Evolutionary conservation across 2,888 invertebrate genomes (phyloP), one percentile per base, ranked within the genome.

Genomic region (Heliconius sara): DNA sequence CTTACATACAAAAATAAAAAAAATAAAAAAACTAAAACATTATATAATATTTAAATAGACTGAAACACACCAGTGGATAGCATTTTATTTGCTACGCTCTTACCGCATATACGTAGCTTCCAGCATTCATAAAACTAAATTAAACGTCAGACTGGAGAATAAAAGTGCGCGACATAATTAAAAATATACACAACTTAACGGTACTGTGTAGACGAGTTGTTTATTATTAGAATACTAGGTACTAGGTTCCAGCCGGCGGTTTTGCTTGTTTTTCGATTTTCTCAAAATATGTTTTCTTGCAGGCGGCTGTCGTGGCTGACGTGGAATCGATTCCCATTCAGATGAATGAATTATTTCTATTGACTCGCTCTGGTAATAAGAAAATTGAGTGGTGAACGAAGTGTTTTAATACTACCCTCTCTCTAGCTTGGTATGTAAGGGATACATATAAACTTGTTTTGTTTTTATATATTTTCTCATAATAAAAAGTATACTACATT

Each of bases 81-180:
- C 19, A 74, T 74, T 74, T 63, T 52, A 74, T 65, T 74, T 63
- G 60, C 63, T 43, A 63, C 67, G 25, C 57, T 68, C 76, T 76
- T 34, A 57, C 67, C 30, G 52, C 52, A 57, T 30, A 13, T 25
- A 57, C 43, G 43, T 43, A 70, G 43, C 47, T 25, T 16, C 43
- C n/a, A 80, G 79, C 78, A 78, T 82, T 80, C 81, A 82, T 83
- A 82, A 82, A 82, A 83, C 80, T 83, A 82, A 83, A 83, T 83
- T 80, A 83, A 83, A 82, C 82, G 82, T 78, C 77, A 80, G 81
- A 76, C 71, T 68, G 78, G 78, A 82, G 82, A 83, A 83, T 82
- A 81, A 80, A 70, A 82, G 79, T 82, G 80, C 79, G 78, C 81
- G 82, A 79, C 80, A 79, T 83, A 82, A 83, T 83, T 83, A 83